A percentile compares a stretch with the other conserved stretches of the same genome.
These are phyloP conservation scores for Alviniconcha marisindica DNA, from an alignment of 1,140 invertebrate species.

Conservation along the genomic window DNA sequence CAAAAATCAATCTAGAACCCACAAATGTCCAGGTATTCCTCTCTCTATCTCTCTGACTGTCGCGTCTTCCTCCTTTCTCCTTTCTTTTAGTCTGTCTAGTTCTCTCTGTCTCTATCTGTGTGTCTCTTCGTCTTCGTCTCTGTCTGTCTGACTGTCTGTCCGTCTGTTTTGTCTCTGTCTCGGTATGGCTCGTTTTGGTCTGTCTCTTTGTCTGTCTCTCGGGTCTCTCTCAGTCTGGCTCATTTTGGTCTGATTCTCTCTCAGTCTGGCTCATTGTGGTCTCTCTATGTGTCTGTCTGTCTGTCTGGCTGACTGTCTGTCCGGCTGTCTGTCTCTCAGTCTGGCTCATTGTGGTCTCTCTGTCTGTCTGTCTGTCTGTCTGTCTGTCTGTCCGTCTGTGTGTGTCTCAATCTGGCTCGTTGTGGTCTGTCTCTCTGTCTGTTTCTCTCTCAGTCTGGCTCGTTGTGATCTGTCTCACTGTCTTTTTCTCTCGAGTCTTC, in stretches of 20 bases:
- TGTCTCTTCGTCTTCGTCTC: not conserved
- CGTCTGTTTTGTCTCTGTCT: not conserved
- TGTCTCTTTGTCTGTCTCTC: conserved; percentile 4
- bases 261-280: not conserved
- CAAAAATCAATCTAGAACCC: too few relatives aligned
- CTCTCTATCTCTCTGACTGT: not conserved
- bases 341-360: not conserved
- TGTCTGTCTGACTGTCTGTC: conserved; percentile 15
- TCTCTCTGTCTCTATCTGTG: not conserved
- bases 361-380: not conserved
- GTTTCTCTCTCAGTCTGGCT: not conserved
- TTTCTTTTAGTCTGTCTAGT: not conserved
- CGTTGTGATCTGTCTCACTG: not conserved
- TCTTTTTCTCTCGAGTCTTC: not conserved
- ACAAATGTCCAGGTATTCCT: not conserved
- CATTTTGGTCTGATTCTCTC: too few relatives aligned
- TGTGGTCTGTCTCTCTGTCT: not conserved
- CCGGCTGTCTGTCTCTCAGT: not conserved
- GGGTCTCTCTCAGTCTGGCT: conserved; percentile 2
- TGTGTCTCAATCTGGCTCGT: not conserved
- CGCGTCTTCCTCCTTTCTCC: too few relatives aligned
- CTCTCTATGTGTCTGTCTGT: not conserved
- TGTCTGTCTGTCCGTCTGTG: not conserved
- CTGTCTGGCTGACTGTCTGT: not conserved
- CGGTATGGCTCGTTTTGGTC: not conserved